Evolutionary conservation across 2,113 vertebrate genomes (phyloP).

Genomic region (Silurus meridionalis): DNA sequence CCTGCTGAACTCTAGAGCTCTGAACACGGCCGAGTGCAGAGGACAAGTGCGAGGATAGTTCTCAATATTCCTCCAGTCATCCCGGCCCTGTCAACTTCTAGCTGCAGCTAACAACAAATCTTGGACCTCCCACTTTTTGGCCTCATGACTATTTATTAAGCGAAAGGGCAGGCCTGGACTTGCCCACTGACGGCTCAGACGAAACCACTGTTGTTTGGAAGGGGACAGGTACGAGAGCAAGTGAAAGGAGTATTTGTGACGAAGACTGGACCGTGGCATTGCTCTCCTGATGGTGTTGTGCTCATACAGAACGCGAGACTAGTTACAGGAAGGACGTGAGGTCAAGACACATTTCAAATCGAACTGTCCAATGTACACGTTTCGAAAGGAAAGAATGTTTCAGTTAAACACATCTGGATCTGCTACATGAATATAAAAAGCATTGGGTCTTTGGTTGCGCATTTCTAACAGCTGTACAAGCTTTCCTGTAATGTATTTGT

Average conservation of each 20-base stretch:
- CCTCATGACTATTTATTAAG: slow-evolving; percentile 90
- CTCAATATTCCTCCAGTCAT: slow-evolving; percentile 63
- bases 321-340: neutral
- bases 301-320: neutral
- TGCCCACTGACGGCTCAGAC: slow-evolving; percentile 81
- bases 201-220: slow-evolving; percentile 71
- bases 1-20: slow-evolving; percentile 6
- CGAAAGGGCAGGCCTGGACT: slow-evolving; percentile 82
- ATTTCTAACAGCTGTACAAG: neutral
- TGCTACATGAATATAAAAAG: neutral
- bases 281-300: neutral
- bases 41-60: slow-evolving; percentile 31
- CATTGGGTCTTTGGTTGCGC: neutral
- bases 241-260: slow-evolving; percentile 15
- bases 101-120: slow-evolving; percentile 91
- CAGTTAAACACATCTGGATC: neutral
- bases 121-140: slow-evolving; percentile 72
- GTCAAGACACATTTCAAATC: neutral
- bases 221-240: slow-evolving; percentile 46
- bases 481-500: neutral
- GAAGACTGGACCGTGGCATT: neutral
- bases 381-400: neutral
- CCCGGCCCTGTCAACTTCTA: slow-evolving; percentile 78
- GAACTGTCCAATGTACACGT: neutral
- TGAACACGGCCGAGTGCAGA: slow-evolving; percentile 9